phyloP scores from a whole-genome alignment of 2,888 invertebrate genomes.

The Alloscopus bannaensis region DNA sequence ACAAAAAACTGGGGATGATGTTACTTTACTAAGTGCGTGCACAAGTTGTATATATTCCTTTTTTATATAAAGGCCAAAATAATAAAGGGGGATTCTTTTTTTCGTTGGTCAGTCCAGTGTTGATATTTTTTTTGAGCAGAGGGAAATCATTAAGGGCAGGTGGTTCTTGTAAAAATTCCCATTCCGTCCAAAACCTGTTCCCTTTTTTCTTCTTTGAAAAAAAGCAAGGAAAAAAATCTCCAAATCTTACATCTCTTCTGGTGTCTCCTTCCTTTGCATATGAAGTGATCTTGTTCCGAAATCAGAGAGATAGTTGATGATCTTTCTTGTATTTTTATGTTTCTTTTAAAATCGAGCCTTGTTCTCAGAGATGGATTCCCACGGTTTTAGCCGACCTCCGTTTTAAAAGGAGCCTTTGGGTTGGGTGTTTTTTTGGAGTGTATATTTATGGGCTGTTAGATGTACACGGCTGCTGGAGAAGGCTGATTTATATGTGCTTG shows the following conservation, averaged over 20 bases:
- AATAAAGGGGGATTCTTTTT: too few species aligned
- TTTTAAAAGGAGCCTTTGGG: slow-evolving; percentile 10
- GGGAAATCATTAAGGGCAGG: slow-evolving; percentile 51
- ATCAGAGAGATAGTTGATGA: slow-evolving; percentile 29
- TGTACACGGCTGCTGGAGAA: too few species aligned
- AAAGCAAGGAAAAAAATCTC: not conserved
- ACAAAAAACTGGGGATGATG: too few species aligned
- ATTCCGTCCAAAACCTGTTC: slow-evolving; percentile 57
- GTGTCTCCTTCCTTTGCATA: too few species aligned
- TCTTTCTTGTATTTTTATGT: slow-evolving; percentile 7
- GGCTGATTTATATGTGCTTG: too few species aligned
- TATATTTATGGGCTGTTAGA: slow-evolving; percentile 5
- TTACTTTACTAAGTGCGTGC: too few species aligned
- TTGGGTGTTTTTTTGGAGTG: too few species aligned
- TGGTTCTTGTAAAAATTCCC: slow-evolving; percentile 58
- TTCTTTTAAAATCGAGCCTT: not conserved
- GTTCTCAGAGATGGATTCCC: slow-evolving; percentile 37
- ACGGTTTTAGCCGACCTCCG: slow-evolving; percentile 21
- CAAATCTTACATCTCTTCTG: too few species aligned
- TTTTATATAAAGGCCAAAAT: too few species aligned
- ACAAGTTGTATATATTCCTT: too few species aligned
- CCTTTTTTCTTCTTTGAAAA: slow-evolving; percentile 23
- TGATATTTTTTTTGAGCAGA: too few species aligned
- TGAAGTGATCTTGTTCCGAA: slow-evolving; percentile 40
- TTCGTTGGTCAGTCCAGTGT: too few species aligned